Evolutionary conservation across 1,140 invertebrate genomes (phyloP), one percentile per base, ranked within the genome.

Genomic region (Drosophila pallidifrons): DNA sequence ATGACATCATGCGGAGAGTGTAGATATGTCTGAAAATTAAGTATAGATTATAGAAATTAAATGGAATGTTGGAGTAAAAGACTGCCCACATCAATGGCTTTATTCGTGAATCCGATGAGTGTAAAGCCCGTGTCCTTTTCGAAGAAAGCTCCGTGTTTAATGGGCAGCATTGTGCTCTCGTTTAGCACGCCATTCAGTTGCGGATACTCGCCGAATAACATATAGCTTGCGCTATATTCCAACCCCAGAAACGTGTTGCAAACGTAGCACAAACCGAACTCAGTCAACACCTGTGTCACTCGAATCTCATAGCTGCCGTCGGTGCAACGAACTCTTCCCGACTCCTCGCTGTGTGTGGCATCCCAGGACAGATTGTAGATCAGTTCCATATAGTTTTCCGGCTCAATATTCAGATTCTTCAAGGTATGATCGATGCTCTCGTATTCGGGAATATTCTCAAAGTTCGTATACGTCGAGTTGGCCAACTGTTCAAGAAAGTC

Each of bases 1-100:
- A 94, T 93, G 0, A 94, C 93, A 71, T 95, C 95, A 10, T 93
- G 87, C 0, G 94, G 93, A 0, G 93, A 93, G 54, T 95, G 94
- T 6, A 95, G 86, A 72, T 93, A 95, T 5, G 93, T 93, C 91
- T 92, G 11, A 1, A 49, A 35, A 20, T 7, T 28, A 16, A 10
- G 1, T 4, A 5, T 13, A 43, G n/a, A 6, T 43, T 13, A 43
- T 5, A 43, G 7, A 32, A 13, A 7, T n/a, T 5, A 7, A 38
- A 38, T 5, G n/a, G n/a, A 16, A 38, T 25, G 20, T 25, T 4
- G 20, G 43, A 32, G 1, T 38, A 45, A 11, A 2, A 2, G 20
- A 1, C 1, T 59, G 20, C 4, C 3, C 16, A 89, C 85, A 77
- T 85, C 78, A 15, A 89, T 79, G 0, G 78, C 85, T 1, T 75